Evolutionary conservation across 2,888 invertebrate species (phyloP), one percentile per base, ranked within the genome.

Genomic region (Mesoligia furuncula): DNA sequence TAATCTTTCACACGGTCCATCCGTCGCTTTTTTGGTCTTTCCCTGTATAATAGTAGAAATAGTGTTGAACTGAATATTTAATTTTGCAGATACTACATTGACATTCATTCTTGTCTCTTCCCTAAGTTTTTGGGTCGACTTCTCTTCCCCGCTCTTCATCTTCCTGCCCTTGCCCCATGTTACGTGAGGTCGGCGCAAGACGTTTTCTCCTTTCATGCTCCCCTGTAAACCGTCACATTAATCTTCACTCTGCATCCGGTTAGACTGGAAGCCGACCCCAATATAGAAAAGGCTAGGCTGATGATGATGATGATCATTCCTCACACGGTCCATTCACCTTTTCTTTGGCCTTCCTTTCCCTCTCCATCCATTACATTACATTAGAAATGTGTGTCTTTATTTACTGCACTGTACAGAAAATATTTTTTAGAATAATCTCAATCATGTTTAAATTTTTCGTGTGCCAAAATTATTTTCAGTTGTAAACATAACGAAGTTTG

Each of bases 401-500:
- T 77, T 27, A 57, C 76, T 24, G 57, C 17, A 65, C 54, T 31
- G 31, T 48, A 77, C 15, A 45, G 8, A 70, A 54, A 64, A n/a
- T 64, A 45, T 27, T 51, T 42, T 20, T n/a, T 8, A 36, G 20
- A 51, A 77, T 68, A 51, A 27, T 48, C 27, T 24, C 20, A n/a
- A 36, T 8, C n/a, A 48, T 48, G 39, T 68, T 48, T 24, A 0
- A 6, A 48, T 27, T 57, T 78, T 79, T 48, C 66, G 36, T 62
- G 74, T 82, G 84, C 84, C 84, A 82, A 83, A 74, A 70, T 70
- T 79, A 82, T 81, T 70, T 78, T 70, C 17, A 61, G 54, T 59
- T 51, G 65, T 83, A 79, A 79, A 69, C 84, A 83, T 13, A 83
- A 66, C 15, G 66, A 69, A 48, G 17, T 61, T 54, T 54, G 17